Evolutionary conservation across 1,140 invertebrate species (phyloP).

Genomic region (Octopus sinensis): DNA sequence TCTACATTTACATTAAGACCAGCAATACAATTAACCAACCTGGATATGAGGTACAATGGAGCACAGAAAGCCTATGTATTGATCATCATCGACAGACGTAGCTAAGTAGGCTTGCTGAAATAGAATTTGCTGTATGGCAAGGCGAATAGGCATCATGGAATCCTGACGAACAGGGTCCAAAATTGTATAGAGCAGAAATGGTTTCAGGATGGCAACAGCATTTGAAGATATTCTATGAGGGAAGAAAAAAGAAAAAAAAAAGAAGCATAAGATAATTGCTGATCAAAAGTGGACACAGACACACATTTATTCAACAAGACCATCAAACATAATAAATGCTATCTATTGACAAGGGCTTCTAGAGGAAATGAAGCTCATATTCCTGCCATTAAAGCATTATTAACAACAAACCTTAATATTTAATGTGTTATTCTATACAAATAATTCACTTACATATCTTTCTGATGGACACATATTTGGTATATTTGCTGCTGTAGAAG

Average conservation of each 20-base stretch:
- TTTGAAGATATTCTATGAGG: constrained; percentile 23
- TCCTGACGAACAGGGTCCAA: constrained; percentile 32
- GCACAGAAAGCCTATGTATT: background rate
- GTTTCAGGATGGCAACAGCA: constrained; percentile 26
- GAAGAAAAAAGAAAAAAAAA: constrained; percentile 13
- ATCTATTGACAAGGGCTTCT: no score
- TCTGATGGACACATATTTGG: constrained; percentile 1
- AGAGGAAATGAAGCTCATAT: no score
- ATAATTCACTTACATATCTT: constrained; percentile 12
- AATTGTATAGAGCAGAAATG: constrained; percentile 37
- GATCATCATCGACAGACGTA: background rate
- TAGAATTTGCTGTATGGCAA: background rate
- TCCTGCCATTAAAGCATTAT: no score
- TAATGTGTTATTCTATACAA: no score
- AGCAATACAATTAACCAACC: background rate
- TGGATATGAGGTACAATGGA: background rate
- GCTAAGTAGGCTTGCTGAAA: background rate
- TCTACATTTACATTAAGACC: no score
- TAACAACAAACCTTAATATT: no score
- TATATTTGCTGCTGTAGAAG: constrained; percentile 22
- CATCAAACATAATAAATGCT: no score
- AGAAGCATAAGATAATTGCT: background rate
- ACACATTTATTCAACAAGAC: no score
- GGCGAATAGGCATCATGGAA: constrained; percentile 19
- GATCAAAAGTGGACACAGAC: no score